A percentile compares a stretch with the other conserved stretches of the same genome.
Conservation (phyloP, 2,888 invertebrate species). For the Mayetiola destructor region DNA sequence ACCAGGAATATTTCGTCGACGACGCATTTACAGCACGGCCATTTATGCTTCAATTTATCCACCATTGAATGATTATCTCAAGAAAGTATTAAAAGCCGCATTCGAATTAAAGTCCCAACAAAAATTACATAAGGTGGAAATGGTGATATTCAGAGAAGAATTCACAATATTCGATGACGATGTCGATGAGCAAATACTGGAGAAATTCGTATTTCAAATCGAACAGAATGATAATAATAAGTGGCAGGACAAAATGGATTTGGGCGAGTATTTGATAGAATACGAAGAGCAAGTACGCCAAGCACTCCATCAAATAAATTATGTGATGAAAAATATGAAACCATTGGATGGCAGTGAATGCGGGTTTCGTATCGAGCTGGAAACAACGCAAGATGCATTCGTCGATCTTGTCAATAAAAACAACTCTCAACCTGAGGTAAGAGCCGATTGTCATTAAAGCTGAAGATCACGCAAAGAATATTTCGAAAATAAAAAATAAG, state of each 20-base stretch:
- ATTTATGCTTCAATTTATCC: conserved; percentile 29
- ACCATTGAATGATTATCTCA: conserved; percentile 27
- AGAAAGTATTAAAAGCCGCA: conserved; percentile 24
- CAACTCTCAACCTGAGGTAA: conserved; percentile 26
- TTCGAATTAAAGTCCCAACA: conserved; percentile 22
- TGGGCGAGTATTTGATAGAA: conserved; percentile 27
- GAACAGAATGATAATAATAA: background rate
- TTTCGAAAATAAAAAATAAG: background rate
- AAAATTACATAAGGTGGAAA: conserved; percentile 24
- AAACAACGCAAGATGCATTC: conserved; percentile 29
- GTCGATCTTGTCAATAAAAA: conserved; percentile 21
- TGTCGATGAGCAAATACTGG: conserved; percentile 16
- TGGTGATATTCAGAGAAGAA: conserved; percentile 19
- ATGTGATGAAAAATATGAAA: conserved; percentile 26
- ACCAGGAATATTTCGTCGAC: conserved; percentile 28
- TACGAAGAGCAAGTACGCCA: conserved; percentile 29
- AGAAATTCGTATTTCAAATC: background rate
- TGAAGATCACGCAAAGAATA: background rate
- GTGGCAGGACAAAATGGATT: background rate
- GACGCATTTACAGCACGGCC: conserved; percentile 29
- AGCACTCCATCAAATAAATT: conserved; percentile 25
- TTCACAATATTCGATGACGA: background rate
- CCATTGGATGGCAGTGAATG: conserved; percentile 23
- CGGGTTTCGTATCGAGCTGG: conserved; percentile 27
- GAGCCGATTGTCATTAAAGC: background rate